Percentiles rank a stretch among this genome's conserved stretches.
phyloP scores from a whole-genome alignment of 2,888 invertebrate genomes.

The Heliconius aoede region DNA sequence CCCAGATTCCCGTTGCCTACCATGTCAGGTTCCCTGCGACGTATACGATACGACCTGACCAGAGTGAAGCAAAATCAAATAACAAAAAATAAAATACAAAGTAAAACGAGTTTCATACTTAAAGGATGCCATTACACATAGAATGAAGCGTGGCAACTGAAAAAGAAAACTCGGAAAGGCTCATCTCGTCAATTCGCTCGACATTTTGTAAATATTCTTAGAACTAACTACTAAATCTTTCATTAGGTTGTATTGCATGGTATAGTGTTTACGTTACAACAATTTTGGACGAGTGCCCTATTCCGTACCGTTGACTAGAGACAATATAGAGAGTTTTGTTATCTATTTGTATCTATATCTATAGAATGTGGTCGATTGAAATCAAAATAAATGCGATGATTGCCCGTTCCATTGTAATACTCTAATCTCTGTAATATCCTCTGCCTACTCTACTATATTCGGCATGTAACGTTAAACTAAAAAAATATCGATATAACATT shows the following conservation, averaged over 20 bases:
- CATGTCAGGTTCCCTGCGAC: too few relatives aligned
- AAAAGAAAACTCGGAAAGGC: background rate
- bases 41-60: too few relatives aligned
- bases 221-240: slow-evolving; percentile 36
- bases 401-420: too few relatives aligned
- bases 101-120: background rate
- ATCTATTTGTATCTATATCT: slow-evolving; percentile 19
- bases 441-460: too few relatives aligned
- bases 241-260: slow-evolving; percentile 25
- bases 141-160: background rate
- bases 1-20: too few relatives aligned
- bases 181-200: slow-evolving; percentile 1
- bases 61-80: too few relatives aligned
- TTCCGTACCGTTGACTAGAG: slow-evolving; percentile 29
- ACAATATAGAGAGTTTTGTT: slow-evolving; percentile 26
- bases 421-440: too few relatives aligned
- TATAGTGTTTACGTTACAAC: slow-evolving; percentile 36
- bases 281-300: slow-evolving; percentile 38
- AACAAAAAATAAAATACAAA: background rate
- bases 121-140: background rate
- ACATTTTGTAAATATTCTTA: slow-evolving; percentile 27
- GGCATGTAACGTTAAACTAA: too few relatives aligned
- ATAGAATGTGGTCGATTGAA: background rate
- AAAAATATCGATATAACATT: too few relatives aligned
- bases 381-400: too few relatives aligned